These are phyloP conservation scores for Tuberolachnus salignus DNA, from an alignment of 2,888 invertebrate genomes.

Conservation along the genomic window DNA sequence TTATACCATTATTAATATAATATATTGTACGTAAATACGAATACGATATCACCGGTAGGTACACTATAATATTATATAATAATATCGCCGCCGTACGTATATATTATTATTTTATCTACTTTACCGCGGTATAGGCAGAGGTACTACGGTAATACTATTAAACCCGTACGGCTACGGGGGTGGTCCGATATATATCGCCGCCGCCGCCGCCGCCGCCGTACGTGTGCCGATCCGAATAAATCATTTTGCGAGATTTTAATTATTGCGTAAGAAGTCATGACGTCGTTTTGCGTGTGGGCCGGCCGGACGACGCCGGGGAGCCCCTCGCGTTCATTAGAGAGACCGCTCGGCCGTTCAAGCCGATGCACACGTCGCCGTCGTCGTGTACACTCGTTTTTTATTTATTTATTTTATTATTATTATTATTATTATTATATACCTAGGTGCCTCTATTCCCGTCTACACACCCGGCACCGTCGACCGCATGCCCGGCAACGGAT, in stretches of 20 bases:
- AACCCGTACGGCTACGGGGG: conserved; percentile 26
- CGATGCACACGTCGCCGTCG: background rate
- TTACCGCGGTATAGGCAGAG: no score
- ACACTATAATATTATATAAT: background rate
- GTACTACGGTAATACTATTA: no score
- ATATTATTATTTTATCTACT: no score
- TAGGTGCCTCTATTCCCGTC: no score
- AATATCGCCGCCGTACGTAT: no score
- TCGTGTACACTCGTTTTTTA: no score
- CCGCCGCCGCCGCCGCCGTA: background rate
- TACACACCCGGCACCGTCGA: no score
- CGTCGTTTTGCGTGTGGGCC: conserved; percentile 55
- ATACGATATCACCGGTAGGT: background rate
- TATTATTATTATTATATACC: no score
- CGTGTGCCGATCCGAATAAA: conserved; percentile 49
- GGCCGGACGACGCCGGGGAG: background rate
- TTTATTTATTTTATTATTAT: no score
- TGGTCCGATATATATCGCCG: conserved; percentile 45
- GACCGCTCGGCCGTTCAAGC: background rate
- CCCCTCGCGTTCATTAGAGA: conserved; percentile 36
- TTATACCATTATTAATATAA: no score
- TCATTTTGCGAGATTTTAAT: conserved; percentile 55
- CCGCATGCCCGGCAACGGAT: no score
- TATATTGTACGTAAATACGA: background rate
- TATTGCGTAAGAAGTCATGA: conserved; percentile 50